Conservation (phyloP, 2,888 invertebrate genomes). For the Andrena praecox region DNA sequence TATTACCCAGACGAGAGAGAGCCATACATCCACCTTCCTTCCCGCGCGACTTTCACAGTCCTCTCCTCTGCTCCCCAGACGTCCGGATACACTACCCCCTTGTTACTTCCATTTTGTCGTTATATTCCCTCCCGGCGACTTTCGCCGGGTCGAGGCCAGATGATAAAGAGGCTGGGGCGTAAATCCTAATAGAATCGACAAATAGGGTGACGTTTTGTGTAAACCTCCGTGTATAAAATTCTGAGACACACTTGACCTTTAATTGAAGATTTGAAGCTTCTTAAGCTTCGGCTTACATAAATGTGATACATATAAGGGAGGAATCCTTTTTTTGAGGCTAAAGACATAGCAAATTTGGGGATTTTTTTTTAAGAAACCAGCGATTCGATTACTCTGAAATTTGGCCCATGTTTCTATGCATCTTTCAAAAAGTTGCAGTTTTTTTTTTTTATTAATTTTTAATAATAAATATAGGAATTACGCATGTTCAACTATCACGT, state of each 20-base stretch:
- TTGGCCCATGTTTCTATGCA: no score
- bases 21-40: constrained; percentile 22
- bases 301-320: not conserved
- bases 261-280: not conserved
- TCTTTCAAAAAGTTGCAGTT: no score
- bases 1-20: constrained; percentile 56
- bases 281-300: not conserved
- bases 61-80: constrained; percentile 25
- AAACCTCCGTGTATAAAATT: constrained; percentile 1
- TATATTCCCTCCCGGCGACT: constrained; percentile 37
- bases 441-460: no score
- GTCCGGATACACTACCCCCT: constrained; percentile 49
- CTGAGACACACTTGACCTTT: not conserved
- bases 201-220: constrained; percentile 16
- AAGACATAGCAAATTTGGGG: no score
- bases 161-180: constrained; percentile 24
- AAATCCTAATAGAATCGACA: constrained; percentile 29
- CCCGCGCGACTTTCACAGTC: constrained; percentile 17
- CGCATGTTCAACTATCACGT: no score
- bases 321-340: no score
- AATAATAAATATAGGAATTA: no score
- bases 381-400: no score
- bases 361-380: no score
- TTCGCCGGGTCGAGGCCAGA: constrained; percentile 22
- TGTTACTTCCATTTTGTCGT: constrained; percentile 58